Percentiles rank a stretch among this genome's conserved stretches.
These are phyloP conservation scores for Tragelaphus strepsiceros DNA, from an alignment of 2,113 vertebrate genomes.

Conservation along the genomic window DNA sequence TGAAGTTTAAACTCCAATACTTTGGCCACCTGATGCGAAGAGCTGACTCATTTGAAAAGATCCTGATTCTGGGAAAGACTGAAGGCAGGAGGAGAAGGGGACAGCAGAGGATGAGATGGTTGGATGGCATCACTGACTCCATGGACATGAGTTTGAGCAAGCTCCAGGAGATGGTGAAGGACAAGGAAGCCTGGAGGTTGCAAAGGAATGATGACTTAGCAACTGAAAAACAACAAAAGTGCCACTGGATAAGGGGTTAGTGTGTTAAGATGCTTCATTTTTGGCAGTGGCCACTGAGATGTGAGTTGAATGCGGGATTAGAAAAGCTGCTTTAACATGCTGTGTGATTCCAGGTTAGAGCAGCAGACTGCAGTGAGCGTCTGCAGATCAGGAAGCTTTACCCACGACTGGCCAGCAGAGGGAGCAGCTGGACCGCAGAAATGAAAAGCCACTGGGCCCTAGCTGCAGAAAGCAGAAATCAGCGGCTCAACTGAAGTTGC, in stretches of 20 bases:
- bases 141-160: neutral
- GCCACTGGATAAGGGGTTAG: neutral
- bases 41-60: neutral
- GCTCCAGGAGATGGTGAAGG: neutral
- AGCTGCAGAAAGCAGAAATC: neutral
- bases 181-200: neutral
- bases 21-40: neutral
- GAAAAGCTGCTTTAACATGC: neutral
- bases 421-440: slow-evolving; percentile 36
- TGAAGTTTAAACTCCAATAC: neutral
- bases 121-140: accelerated
- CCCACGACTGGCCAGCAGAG: slow-evolving; percentile 36
- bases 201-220: neutral
- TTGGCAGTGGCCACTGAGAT: neutral
- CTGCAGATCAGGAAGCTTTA: neutral
- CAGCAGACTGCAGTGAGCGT: neutral
- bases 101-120: accelerated
- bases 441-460: neutral
- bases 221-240: neutral
- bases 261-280: neutral
- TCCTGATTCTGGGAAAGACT: neutral
- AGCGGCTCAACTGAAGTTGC: neutral
- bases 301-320: neutral
- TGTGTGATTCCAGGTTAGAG: neutral
- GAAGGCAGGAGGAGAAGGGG: neutral